phyloP scores from a whole-genome alignment of 2,888 invertebrate species.

The Volucella zonaria region DNA sequence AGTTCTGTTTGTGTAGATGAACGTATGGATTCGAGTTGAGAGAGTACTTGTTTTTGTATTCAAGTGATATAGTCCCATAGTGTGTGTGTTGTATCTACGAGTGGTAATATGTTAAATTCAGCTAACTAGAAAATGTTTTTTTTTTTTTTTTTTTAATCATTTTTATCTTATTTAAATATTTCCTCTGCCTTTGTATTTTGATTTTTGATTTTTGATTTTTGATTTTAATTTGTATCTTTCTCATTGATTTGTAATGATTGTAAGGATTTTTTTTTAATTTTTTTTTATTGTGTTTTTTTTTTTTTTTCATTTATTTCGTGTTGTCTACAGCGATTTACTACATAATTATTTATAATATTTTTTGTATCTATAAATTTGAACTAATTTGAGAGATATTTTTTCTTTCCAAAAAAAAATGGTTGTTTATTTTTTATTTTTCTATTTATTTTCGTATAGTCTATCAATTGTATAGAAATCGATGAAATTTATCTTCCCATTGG shows the following conservation, averaged over 20 bases:
- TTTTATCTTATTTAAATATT: constrained; percentile 21
- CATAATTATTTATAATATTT: constrained; percentile 18
- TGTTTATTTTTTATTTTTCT: constrained; percentile 31
- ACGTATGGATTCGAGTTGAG: constrained; percentile 28
- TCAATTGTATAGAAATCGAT: constrained; percentile 39
- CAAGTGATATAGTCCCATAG: constrained; percentile 43
- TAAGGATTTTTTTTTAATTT: constrained; percentile 25
- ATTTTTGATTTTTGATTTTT: not conserved
- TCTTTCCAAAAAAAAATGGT: not conserved
- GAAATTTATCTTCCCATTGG: constrained; percentile 78
- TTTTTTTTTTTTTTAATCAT: constrained; percentile 16
- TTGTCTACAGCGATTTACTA: constrained; percentile 65
- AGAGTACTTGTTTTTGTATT: not conserved
- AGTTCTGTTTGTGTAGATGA: constrained; percentile 38
- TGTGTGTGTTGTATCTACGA: constrained; percentile 40
- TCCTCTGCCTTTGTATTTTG: not conserved
- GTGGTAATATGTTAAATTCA: constrained; percentile 60
- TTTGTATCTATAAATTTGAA: constrained; percentile 47
- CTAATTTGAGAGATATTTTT: constrained; percentile 38
- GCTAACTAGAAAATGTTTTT: constrained; percentile 52
- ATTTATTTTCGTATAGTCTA: not conserved
- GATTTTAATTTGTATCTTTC: not conserved
- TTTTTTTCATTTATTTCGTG: constrained; percentile 42
- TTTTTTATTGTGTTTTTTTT: constrained; percentile 23
- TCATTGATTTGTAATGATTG: not conserved